Evolutionary conservation across 2,113 vertebrate genomes (phyloP).

Genomic region (Sakesphorus luctuosus): DNA sequence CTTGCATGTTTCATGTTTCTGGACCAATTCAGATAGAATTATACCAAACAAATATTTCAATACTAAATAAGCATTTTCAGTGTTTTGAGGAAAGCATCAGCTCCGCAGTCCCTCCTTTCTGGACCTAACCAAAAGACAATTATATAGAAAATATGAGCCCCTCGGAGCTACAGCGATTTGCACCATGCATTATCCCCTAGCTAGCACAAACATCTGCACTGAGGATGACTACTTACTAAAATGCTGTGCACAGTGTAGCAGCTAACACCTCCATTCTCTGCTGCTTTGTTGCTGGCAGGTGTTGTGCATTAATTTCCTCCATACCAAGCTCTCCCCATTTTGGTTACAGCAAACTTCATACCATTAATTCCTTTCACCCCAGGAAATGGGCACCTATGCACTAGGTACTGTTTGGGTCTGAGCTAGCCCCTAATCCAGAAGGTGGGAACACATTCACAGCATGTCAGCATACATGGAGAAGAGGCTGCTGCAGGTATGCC

Average conservation of each 20-base stretch:
- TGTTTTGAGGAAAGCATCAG: not conserved
- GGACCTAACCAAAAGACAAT: not conserved
- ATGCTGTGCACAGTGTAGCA: not conserved
- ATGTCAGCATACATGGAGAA: not conserved
- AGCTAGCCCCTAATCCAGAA: not conserved
- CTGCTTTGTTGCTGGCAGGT: not conserved
- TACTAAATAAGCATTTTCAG: not conserved
- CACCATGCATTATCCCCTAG: not conserved
- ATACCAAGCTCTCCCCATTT: not conserved
- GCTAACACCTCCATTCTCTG: not conserved
- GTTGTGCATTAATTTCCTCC: not conserved
- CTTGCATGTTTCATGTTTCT: not conserved
- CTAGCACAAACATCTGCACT: not conserved
- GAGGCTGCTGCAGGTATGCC: not conserved
- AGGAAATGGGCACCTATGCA: rapidly evolving
- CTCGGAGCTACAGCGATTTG: not conserved
- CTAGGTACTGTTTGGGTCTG: not conserved
- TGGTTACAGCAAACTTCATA: not conserved
- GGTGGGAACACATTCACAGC: not conserved
- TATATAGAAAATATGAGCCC: not conserved
- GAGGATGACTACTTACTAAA: not conserved
- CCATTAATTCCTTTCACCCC: not conserved
- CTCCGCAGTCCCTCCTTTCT: not conserved
- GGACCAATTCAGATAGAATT: not conserved
- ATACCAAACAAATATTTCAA: not conserved